Evolutionary conservation across 2,888 invertebrate genomes (phyloP).

Genomic region (Aspidiotus rigidus): DNA sequence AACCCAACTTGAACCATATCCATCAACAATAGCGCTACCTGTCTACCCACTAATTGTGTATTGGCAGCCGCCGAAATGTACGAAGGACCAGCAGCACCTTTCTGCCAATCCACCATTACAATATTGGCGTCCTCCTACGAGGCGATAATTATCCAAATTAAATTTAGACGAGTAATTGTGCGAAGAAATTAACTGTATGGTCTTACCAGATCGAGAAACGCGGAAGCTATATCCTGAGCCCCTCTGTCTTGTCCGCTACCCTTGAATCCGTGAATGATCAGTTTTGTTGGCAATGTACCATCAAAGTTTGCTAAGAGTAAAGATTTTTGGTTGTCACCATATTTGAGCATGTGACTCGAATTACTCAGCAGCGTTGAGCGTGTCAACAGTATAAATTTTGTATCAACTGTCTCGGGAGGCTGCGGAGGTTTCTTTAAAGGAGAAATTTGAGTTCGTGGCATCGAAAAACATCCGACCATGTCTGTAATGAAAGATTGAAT

Average conservation of each 20-base stretch:
- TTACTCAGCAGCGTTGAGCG: conserved; percentile 37
- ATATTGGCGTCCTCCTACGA: conserved; percentile 50
- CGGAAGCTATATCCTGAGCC: conserved; percentile 44
- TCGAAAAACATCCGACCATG: conserved; percentile 49
- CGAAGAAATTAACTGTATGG: background rate
- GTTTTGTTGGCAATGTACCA: conserved; percentile 45
- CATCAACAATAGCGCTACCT: conserved; percentile 49
- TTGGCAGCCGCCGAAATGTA: conserved; percentile 52
- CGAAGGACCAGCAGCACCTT: conserved; percentile 49
- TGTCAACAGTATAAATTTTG: conserved; percentile 49
- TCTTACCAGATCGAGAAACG: conserved; percentile 49
- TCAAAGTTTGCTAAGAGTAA: conserved; percentile 46
- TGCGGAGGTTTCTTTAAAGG: conserved; percentile 50
- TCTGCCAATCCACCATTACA: conserved; percentile 51
- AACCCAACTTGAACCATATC: conserved; percentile 47
- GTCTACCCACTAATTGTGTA: conserved; percentile 51
- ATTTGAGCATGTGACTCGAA: conserved; percentile 41
- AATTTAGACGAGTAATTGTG: background rate
- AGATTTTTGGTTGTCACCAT: conserved; percentile 47
- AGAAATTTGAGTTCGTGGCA: conserved; percentile 46
- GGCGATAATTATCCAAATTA: background rate
- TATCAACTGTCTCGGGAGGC: conserved; percentile 48
- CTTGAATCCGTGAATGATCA: conserved; percentile 52
- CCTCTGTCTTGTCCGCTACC: conserved; percentile 49
- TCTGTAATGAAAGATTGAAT: conserved; percentile 43